Percentiles rank a stretch among this genome's conserved stretches.
phyloP scores from a whole-genome alignment of 2,888 invertebrate genomes.

The Torymus texanus region DNA sequence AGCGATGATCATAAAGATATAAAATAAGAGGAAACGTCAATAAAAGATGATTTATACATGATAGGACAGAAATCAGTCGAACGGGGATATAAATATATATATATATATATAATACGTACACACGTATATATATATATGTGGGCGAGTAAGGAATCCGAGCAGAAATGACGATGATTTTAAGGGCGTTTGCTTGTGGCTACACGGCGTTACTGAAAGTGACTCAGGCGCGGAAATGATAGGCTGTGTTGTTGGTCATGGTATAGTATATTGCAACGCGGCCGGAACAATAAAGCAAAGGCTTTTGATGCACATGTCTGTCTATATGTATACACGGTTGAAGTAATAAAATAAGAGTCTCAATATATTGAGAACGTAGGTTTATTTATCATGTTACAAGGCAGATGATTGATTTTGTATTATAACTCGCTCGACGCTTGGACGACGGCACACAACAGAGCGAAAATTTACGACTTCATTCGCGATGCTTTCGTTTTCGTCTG shows the following conservation, averaged over 20 bases:
- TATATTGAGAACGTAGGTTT: neutral
- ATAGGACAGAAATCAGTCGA: constrained; percentile 46
- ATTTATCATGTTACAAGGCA: too few species aligned
- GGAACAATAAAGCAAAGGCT: neutral
- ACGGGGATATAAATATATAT: constrained; percentile 14
- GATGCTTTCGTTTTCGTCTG: too few species aligned
- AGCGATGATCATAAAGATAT: constrained; percentile 54
- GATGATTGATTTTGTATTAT: too few species aligned
- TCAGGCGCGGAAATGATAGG: constrained; percentile 35
- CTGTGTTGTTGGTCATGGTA: neutral
- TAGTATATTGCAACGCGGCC: neutral
- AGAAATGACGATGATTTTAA: constrained; percentile 50
- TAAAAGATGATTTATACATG: constrained; percentile 54
- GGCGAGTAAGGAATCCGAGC: constrained; percentile 12
- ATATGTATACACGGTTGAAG: neutral
- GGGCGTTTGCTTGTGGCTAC: constrained; percentile 1
- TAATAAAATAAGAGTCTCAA: constrained; percentile 1
- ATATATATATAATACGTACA: too few species aligned
- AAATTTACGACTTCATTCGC: too few species aligned
- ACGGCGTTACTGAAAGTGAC: constrained; percentile 18
- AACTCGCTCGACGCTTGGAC: too few species aligned
- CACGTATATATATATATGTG: too few species aligned
- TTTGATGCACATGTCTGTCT: neutral
- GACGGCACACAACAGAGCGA: too few species aligned
- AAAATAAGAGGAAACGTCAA: constrained; percentile 52